These are phyloP conservation scores for Falco berigora DNA, from an alignment of 2,797 vertebrate genomes.

Conservation along the genomic window DNA sequence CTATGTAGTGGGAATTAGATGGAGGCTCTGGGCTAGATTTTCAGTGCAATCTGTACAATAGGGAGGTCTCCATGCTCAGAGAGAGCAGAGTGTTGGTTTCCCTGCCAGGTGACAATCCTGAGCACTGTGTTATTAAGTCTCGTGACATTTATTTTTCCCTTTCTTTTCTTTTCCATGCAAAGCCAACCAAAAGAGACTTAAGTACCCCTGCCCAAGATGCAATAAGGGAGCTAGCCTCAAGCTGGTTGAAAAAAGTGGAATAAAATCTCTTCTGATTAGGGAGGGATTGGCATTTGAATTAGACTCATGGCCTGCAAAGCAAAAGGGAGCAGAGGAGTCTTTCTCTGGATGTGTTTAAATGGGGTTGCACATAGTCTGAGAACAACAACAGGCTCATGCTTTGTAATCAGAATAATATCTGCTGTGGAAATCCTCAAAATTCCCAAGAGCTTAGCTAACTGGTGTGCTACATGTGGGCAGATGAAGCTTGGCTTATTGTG, in stretches of 20 bases:
- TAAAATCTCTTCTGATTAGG: background rate
- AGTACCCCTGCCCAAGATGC: background rate
- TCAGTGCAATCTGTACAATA: background rate
- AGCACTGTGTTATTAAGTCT: background rate
- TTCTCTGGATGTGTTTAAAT: background rate
- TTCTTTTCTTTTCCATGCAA: background rate
- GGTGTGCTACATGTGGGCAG: background rate
- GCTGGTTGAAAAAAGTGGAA: background rate
- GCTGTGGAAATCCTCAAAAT: background rate
- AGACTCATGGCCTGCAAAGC: background rate
- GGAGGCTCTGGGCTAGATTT: background rate
- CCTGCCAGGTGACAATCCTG: background rate
- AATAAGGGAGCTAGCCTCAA: background rate
- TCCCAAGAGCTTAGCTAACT: background rate
- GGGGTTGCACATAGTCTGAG: background rate
- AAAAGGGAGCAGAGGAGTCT: background rate
- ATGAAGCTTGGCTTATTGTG: background rate
- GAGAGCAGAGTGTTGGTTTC: background rate
- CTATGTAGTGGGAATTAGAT: background rate
- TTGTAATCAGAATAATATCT: background rate
- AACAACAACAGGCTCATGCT: background rate
- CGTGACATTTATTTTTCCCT: background rate
- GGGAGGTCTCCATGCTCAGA: background rate
- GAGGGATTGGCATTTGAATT: background rate
- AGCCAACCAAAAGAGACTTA: background rate